Evolutionary conservation across 2,113 vertebrate species (phyloP).

Genomic region (Scytalopus superciliaris): DNA sequence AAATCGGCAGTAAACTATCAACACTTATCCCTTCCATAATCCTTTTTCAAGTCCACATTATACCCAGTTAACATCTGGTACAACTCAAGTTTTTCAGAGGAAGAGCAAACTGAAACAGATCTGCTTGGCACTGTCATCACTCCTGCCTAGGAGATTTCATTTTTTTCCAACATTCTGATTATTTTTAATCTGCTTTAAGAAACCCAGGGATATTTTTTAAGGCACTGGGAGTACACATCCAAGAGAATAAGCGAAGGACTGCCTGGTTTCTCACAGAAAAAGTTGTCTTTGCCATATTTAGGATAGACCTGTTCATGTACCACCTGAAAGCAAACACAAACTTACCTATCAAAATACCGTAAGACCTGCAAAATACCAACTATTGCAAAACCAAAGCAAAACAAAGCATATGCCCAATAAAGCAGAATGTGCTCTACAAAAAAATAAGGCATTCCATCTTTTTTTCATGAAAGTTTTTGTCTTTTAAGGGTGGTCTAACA

Average conservation of each 20-base stretch:
- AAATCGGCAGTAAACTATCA: neutral
- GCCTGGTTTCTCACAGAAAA: neutral
- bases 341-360: neutral
- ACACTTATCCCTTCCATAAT: neutral
- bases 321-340: neutral
- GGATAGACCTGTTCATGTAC: neutral
- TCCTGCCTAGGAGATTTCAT: neutral
- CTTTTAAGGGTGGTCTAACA: neutral
- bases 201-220: neutral
- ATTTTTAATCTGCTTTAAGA: neutral
- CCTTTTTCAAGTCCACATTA: neutral
- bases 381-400: neutral
- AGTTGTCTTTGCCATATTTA: neutral
- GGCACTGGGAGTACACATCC: neutral
- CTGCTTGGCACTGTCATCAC: neutral
- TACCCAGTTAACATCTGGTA: neutral
- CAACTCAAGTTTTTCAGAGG: neutral
- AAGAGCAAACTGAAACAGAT: neutral
- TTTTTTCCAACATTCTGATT: neutral
- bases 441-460: accelerated
- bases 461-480: neutral
- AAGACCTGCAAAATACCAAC: neutral
- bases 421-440: neutral
- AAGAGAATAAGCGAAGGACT: neutral
- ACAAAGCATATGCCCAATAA: neutral